Base-by-base conservation (phyloP, 2,113 vertebrate species). In the Oreotrochilus melanogaster region DNA sequence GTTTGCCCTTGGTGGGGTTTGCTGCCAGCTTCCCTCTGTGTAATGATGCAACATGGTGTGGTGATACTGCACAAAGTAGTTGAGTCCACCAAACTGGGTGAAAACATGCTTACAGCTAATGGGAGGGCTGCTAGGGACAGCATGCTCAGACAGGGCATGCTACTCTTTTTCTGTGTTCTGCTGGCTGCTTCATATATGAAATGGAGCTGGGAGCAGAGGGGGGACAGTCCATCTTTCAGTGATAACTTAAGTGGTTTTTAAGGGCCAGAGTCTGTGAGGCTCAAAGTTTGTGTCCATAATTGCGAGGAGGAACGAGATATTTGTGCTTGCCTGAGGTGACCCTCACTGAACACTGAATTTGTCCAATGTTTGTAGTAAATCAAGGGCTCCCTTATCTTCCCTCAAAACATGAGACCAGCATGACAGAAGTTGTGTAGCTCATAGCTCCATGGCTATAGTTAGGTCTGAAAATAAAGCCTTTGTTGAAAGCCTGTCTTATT, bases 401-500 rank as follows among this genome's bases (percentile, higher is more conserved):
- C n/a, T 48, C 5, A 3, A 54, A 78, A 53, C 0, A 0, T 39
- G 50, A 54, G 30, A 88, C 57, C 61, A 45, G 39, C 0, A 0
- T 78, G 61, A 48, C 43, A 35, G 15, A 31, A 11, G n/a, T 37
- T 21, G 37, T 43, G 78, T 56, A 53, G 18, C 42, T 88, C 4
- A 4, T 39, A 54, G n/a, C 57, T 80, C 0, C 0, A 0, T 33
- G 43, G 30, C 54, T 92, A 51, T n/a, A 74, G 3, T 64, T 53
- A 25, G 31, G 33, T 42, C 56, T 70, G 39, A 72, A 90, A 89
- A 70, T 33, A 5, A 83, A 80, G 18, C 27, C 35, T 60, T 58
- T 6, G 3, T 37, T 73, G 54, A 56, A 81, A 88, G 48, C n/a
- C 24, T 6, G 1, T 33, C 24, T 43, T 58, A 19, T 39, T 66